Conservation (phyloP, 2,888 invertebrate genomes). For the Eubasilissa splendida region DNA sequence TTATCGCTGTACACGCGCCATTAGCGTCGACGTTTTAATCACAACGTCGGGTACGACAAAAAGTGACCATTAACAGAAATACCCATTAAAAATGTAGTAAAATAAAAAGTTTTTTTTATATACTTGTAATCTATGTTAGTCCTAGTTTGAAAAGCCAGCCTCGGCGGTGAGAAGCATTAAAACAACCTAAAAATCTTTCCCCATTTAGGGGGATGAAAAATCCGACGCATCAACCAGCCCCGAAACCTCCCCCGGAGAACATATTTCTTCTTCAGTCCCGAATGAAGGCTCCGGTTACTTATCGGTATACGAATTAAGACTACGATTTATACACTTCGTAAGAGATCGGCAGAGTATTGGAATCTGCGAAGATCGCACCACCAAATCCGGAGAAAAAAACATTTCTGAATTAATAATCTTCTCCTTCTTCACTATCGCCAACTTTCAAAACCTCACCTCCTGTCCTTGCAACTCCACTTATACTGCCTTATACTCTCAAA, state of each 20-base stretch:
- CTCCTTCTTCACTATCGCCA: neutral
- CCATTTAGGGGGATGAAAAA: constrained; percentile 28
- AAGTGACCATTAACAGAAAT: no score
- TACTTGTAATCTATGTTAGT: neutral
- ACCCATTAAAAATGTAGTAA: no score
- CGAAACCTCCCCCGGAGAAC: constrained; percentile 15
- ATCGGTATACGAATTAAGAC: constrained; percentile 26
- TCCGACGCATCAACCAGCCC: constrained; percentile 30
- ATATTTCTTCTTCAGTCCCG: constrained; percentile 27
- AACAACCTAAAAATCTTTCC: constrained; percentile 23
- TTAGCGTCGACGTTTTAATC: no score
- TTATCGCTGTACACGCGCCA: no score
- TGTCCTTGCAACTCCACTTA: no score
- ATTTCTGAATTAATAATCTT: constrained; percentile 22
- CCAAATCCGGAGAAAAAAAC: neutral
- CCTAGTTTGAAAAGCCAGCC: neutral
- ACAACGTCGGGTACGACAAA: no score
- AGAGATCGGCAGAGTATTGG: constrained; percentile 26
- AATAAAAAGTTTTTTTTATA: no score
- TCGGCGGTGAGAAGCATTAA: constrained; percentile 5
- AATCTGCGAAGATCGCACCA: constrained; percentile 3
- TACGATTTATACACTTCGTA: constrained; percentile 33
- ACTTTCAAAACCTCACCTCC: no score
- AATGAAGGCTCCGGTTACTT: constrained; percentile 33
- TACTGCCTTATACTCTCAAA: no score